Percentiles rank a stretch among this genome's conserved stretches.
phyloP scores from a whole-genome alignment of 1,140 invertebrate genomes.

The Mizuhopecten yessoensis region DNA sequence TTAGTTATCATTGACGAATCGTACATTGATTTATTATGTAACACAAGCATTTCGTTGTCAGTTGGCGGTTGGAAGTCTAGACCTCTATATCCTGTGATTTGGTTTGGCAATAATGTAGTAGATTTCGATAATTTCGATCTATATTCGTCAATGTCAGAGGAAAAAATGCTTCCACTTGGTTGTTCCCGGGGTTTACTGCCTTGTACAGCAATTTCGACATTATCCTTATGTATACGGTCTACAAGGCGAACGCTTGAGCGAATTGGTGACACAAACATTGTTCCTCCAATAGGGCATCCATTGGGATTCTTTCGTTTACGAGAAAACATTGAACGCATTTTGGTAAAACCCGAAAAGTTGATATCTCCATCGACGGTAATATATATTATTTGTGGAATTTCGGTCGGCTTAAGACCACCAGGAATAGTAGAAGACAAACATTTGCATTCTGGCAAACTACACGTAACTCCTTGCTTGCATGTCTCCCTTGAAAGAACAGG shows the following conservation, averaged over 20 bases:
- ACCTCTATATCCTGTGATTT: constrained; percentile 68
- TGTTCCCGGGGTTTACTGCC: constrained; percentile 50
- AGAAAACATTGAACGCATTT: constrained; percentile 66
- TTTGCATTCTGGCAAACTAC: constrained; percentile 66
- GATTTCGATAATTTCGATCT: constrained; percentile 51
- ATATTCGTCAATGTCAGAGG: constrained; percentile 58
- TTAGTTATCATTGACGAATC: constrained; percentile 67
- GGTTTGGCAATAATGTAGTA: constrained; percentile 4
- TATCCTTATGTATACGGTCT: constrained; percentile 59
- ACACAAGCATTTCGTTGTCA: constrained; percentile 60
- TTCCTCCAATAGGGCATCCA: constrained; percentile 68
- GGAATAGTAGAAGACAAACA: constrained; percentile 63
- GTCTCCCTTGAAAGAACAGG: background rate
- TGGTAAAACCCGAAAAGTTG: constrained; percentile 66
- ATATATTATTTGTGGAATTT: constrained; percentile 73
- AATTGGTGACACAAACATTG: constrained; percentile 67
- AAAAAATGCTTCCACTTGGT: constrained; percentile 42
- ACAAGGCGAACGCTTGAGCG: constrained; percentile 67
- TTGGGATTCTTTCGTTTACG: constrained; percentile 67
- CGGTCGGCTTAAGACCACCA: constrained; percentile 44
- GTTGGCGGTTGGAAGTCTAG: constrained; percentile 59
- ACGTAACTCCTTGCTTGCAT: constrained; percentile 70
- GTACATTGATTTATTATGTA: constrained; percentile 66
- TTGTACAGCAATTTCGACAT: constrained; percentile 66
- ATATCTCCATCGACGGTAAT: constrained; percentile 72